phyloP scores from a whole-genome alignment of 35 echinoderm and acorn worm species.

The Stichopus chloronotus region DNA sequence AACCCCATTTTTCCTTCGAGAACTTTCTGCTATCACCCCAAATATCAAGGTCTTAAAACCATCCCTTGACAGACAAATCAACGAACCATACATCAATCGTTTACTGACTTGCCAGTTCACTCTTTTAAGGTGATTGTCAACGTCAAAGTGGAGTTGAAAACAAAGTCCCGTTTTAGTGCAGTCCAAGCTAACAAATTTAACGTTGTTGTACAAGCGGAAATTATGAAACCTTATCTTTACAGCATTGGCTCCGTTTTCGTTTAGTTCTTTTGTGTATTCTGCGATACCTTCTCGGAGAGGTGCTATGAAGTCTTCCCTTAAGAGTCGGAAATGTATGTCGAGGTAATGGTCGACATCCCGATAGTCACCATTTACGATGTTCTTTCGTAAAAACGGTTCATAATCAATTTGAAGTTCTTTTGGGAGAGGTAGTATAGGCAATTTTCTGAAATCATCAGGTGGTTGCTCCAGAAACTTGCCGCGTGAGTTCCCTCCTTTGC shows the following conservation, averaged over 20 bases:
- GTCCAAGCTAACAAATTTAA: neutral
- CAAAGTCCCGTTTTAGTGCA: neutral
- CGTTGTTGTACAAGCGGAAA: slow-evolving; percentile 40
- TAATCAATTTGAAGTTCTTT: slow-evolving; percentile 32
- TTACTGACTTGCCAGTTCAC: slow-evolving; percentile 70
- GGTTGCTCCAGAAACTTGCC: slow-evolving; percentile 43
- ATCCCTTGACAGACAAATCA: slow-evolving; percentile 81
- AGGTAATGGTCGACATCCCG: slow-evolving; percentile 56
- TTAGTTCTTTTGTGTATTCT: slow-evolving; percentile 32
- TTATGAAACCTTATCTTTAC: neutral
- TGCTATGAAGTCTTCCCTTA: slow-evolving; percentile 77
- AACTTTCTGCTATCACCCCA: slow-evolving; percentile 73
- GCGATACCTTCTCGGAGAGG: slow-evolving; percentile 72
- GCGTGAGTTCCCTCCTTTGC: neutral
- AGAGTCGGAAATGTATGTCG: slow-evolving; percentile 66
- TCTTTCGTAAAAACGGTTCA: slow-evolving; percentile 56
- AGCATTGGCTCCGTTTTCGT: neutral
- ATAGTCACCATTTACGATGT: slow-evolving; percentile 68
- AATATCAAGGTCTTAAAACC: slow-evolving; percentile 80
- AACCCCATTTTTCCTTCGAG: slow-evolving; percentile 56
- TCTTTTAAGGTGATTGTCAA: slow-evolving; percentile 5
- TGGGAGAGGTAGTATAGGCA: slow-evolving; percentile 44
- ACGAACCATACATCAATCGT: slow-evolving; percentile 70
- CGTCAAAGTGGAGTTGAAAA: neutral
- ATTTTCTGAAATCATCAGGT: slow-evolving; percentile 75